Evolutionary conservation across 2,113 vertebrate species (phyloP).

Genomic region (Lasiurus cinereus): DNA sequence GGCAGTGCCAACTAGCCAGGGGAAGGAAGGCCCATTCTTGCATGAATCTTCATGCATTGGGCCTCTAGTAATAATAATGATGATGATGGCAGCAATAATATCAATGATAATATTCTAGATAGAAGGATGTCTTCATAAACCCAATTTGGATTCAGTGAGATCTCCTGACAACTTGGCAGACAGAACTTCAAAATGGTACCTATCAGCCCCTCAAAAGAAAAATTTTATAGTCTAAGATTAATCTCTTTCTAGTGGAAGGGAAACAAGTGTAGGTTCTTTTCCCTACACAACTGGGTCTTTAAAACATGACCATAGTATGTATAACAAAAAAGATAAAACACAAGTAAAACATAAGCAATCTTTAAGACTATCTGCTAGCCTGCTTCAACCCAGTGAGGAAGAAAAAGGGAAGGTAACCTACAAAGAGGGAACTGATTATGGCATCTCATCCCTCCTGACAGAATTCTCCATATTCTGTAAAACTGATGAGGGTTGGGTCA

Average conservation of each 20-base stretch:
- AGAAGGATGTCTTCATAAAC: background rate
- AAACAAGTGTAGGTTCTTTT: constrained; percentile 9
- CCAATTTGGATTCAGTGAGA: background rate
- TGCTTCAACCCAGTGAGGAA: background rate
- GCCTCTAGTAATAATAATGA: background rate
- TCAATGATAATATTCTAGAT: background rate
- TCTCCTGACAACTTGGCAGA: background rate
- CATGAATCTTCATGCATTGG: too few species aligned
- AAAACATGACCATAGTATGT: too few species aligned
- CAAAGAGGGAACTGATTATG: background rate
- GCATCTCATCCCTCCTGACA: background rate
- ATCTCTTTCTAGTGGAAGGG: background rate
- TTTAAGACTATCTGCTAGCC: background rate
- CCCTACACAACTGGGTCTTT: background rate
- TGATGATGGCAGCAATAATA: background rate
- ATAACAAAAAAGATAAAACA: background rate
- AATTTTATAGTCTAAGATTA: constrained; percentile 12
- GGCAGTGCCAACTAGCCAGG: too few species aligned
- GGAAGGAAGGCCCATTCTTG: too few species aligned
- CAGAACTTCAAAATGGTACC: background rate
- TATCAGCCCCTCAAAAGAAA: background rate
- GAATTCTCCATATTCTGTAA: background rate
- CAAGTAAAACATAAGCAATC: background rate
- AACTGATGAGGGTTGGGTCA: background rate
- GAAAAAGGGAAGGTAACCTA: background rate